These are phyloP conservation scores for Brachynemurus nebulosus DNA, from an alignment of 2,888 invertebrate genomes.

Conservation along the genomic window DNA sequence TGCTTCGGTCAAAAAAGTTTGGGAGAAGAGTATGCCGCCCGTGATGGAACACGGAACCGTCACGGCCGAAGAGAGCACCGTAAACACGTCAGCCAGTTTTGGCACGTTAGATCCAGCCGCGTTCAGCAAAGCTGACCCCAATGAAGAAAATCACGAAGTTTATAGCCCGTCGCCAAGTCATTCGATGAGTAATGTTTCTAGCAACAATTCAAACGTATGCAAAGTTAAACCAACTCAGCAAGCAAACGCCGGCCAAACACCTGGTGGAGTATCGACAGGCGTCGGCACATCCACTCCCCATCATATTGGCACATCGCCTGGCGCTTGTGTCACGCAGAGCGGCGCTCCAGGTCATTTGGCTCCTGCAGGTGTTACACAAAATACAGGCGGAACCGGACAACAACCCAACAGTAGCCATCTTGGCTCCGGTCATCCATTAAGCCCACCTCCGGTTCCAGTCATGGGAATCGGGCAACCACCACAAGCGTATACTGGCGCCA, in stretches of 20 bases:
- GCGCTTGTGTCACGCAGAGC: constrained; percentile 25
- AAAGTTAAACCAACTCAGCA: constrained; percentile 77
- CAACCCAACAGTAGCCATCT: constrained; percentile 24
- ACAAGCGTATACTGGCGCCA: constrained; percentile 33
- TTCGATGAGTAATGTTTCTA: constrained; percentile 31
- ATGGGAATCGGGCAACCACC: constrained; percentile 38
- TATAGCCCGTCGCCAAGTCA: constrained; percentile 40
- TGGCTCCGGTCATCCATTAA: constrained; percentile 29
- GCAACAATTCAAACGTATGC: constrained; percentile 50
- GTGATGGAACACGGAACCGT: constrained; percentile 43
- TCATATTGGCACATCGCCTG: constrained; percentile 22
- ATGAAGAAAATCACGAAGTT: constrained; percentile 36
- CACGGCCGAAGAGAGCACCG: constrained; percentile 32
- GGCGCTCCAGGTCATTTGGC: constrained; percentile 28
- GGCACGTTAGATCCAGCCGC: constrained; percentile 32
- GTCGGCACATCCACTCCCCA: neutral
- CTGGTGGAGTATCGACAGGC: constrained; percentile 6
- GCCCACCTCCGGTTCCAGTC: constrained; percentile 45
- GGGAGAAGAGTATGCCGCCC: constrained; percentile 58
- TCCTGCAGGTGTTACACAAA: neutral
- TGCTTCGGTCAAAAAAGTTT: constrained; percentile 82
- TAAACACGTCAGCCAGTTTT: constrained; percentile 20
- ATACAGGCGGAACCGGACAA: neutral
- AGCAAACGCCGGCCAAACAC: constrained; percentile 8
- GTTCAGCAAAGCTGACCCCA: constrained; percentile 28